Conservation (phyloP, 2,888 invertebrate genomes). For the Archaeoteleia sp. region DNA sequence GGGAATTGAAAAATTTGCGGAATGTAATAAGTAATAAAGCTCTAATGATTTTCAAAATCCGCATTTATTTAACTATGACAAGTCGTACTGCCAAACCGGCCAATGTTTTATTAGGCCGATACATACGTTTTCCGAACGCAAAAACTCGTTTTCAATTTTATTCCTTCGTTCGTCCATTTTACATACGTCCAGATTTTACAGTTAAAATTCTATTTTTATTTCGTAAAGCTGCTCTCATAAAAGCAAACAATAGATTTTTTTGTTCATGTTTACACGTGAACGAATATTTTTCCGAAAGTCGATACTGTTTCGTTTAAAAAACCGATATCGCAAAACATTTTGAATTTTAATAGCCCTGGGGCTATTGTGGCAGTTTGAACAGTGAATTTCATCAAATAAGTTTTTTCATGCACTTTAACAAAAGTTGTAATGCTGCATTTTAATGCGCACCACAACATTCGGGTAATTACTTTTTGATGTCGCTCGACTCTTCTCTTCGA, state of each 20-base stretch:
- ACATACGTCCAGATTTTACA: neutral
- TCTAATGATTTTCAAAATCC: no score
- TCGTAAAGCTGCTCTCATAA: no score
- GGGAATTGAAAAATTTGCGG: no score
- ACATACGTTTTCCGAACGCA: no score
- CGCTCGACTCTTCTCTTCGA: constrained; percentile 1
- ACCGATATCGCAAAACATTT: neutral
- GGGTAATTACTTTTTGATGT: constrained; percentile 10
- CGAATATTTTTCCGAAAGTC: constrained; percentile 7
- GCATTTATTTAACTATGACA: no score
- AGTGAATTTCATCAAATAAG: constrained; percentile 13
- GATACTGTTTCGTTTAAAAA: constrained; percentile 6
- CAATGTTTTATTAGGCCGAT: neutral
- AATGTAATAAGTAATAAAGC: no score
- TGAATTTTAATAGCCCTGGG: constrained; percentile 16
- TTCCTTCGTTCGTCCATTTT: neutral
- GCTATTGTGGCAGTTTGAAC: constrained; percentile 11
- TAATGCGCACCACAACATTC: constrained; percentile 6
- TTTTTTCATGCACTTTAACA: neutral
- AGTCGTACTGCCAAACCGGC: no score
- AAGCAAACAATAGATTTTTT: constrained; percentile 8
- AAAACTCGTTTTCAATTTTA: no score
- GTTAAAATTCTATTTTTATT: constrained; percentile 2
- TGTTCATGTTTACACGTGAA: constrained; percentile 4
- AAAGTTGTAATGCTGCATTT: constrained; percentile 7